A percentile compares a stretch with the other conserved stretches of the same genome.
Conservation (phyloP, 2,113 vertebrate species). For the Desmodus rotundus region DNA sequence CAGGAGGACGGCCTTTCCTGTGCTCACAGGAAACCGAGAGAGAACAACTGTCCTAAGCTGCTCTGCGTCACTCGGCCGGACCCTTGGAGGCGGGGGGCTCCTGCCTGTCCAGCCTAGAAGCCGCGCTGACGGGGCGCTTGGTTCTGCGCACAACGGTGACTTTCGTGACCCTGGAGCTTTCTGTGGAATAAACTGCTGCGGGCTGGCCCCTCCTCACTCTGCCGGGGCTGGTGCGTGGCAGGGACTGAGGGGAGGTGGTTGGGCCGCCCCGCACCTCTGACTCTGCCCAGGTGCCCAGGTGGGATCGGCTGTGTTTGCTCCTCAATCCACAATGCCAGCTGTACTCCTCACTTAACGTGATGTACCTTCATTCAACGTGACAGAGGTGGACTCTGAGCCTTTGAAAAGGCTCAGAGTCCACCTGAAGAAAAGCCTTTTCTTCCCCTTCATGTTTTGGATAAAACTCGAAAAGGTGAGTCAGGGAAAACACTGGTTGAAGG, state of each 20-base stretch:
- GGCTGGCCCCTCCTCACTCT: background rate
- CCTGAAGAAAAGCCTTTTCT: too few relatives aligned
- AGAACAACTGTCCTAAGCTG: background rate
- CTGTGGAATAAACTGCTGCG: background rate
- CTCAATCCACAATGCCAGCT: rapidly evolving
- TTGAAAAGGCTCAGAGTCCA: too few relatives aligned
- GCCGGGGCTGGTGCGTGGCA: rapidly evolving
- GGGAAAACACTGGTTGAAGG: background rate
- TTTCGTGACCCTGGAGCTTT: rapidly evolving
- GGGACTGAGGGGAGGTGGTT: background rate
- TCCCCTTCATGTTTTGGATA: background rate
- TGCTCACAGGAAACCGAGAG: background rate
- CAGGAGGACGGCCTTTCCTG: too few relatives aligned
- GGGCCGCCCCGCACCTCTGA: background rate
- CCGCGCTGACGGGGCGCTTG: rapidly evolving
- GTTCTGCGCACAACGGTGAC: background rate
- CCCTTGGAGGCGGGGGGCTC: background rate
- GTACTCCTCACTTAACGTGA: background rate
- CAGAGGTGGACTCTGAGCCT: background rate
- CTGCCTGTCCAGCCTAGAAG: background rate
- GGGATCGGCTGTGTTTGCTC: background rate
- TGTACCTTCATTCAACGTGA: too few relatives aligned
- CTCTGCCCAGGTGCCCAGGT: background rate
- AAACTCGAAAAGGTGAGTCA: rapidly evolving
- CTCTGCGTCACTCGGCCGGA: too few relatives aligned